Base-by-base conservation (phyloP, 2,888 invertebrate genomes). In the Arctia plantaginis region DNA sequence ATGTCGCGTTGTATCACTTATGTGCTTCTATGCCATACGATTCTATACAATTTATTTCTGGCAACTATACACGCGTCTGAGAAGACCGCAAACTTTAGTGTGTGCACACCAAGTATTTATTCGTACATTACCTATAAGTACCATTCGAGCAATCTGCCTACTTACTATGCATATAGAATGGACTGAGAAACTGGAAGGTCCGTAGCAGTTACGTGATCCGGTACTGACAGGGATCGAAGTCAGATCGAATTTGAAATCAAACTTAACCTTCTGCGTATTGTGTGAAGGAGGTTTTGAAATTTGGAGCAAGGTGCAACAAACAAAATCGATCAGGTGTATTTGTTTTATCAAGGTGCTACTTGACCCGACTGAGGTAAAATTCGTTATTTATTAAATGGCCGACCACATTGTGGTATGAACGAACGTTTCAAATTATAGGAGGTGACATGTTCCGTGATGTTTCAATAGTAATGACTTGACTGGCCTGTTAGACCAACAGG, bases 321-420 rank as follows among this genome's bases (percentile, higher is more conserved):
- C 86, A 83, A 86, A 90, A 92, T 91, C 91, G 93, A 93, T 95
- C 95, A 95, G 95, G 95, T 95, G 94, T 94, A 90, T 95, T 95
- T 94, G 92, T 91, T 93, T 90, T 91, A 89, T 93, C 93, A 94
- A 94, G 94, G 94, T 94, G 95, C 91, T 92, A 70, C 87, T 71
- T 85, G 86, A 87, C 86, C 89, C 87, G 87, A 90, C 88, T 87
- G 84, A 85, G 84, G 86, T 91, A 89, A 90, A 92, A 90, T 91
- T 90, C 88, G 91, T 91, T 90, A 87, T 77, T 75, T 76, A 74
- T n/a, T 7, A 23, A 59, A 30, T 39, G n/a, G 12, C n/a, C 23
- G 66, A 47, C 71, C 66, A 71, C 68, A 33, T 66, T 69, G 62
- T 51, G 55, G 23, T 65, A 68, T 72, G 70, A 75, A 71, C 72